phyloP scores from a whole-genome alignment of 2,113 vertebrate genomes.

The Rhodinocichla rosea region DNA sequence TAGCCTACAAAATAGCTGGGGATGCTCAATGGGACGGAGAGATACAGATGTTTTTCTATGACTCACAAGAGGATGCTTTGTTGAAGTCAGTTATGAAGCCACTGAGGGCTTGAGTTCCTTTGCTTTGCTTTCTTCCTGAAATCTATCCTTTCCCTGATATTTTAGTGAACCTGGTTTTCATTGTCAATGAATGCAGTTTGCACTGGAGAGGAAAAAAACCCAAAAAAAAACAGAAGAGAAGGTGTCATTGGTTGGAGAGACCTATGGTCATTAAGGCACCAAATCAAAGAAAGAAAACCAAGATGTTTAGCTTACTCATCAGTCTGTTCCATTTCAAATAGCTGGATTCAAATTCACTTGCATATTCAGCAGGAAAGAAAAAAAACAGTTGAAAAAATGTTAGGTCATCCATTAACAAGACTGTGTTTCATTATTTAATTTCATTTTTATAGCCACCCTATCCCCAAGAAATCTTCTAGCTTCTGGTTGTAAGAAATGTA shows the following conservation, averaged over 20 bases:
- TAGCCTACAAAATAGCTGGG: not conserved
- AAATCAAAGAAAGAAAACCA: not conserved
- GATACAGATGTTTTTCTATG: not conserved
- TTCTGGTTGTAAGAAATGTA: not conserved
- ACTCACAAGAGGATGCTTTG: not conserved
- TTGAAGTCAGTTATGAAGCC: not conserved
- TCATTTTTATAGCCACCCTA: not conserved
- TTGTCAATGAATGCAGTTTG: not conserved
- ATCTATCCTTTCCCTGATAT: not conserved
- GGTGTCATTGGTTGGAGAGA: not conserved
- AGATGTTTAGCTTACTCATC: not conserved
- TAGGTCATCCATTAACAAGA: not conserved
- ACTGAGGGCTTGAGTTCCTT: not conserved
- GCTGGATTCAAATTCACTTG: not conserved
- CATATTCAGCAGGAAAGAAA: not conserved
- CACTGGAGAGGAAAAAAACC: not conserved
- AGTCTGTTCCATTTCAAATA: not conserved
- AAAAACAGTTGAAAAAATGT: not conserved
- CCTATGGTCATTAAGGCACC: not conserved
- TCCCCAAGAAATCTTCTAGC: not conserved
- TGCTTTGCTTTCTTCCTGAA: not conserved
- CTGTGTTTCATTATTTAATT: not conserved
- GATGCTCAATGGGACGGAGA: not conserved
- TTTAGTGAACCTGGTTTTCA: not conserved
- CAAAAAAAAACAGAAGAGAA: accelerated